Percentiles rank a stretch among this genome's conserved stretches.
phyloP scores from a whole-genome alignment of 2,888 invertebrate genomes.

The Rhamphomyia laevipes region DNA sequence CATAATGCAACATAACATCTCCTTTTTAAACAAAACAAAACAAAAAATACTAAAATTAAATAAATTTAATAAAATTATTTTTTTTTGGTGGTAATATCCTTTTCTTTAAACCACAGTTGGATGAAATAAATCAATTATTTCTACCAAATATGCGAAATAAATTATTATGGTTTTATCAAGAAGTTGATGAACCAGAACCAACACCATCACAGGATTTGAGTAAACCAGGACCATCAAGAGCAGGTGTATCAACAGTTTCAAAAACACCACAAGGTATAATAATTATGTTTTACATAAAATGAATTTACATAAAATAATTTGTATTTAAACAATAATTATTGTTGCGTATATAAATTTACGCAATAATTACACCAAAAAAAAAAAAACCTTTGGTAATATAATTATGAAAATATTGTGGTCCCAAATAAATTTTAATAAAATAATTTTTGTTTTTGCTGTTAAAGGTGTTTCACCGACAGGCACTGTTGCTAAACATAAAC shows the following conservation, averaged over 20 bases:
- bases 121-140: conserved; percentile 79
- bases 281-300: too few relatives aligned
- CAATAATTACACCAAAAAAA: background rate
- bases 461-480: conserved; percentile 35
- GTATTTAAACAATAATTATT: too few relatives aligned
- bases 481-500: conserved; percentile 44
- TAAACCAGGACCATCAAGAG: conserved; percentile 40
- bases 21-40: too few relatives aligned
- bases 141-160: conserved; percentile 75
- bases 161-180: conserved; percentile 81
- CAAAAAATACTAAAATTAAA: too few relatives aligned
- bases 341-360: background rate
- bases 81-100: too few relatives aligned
- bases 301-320: too few relatives aligned
- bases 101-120: conserved; percentile 45
- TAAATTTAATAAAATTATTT: too few relatives aligned
- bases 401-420: too few relatives aligned
- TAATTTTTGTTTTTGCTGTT: too few relatives aligned
- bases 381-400: background rate
- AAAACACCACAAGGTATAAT: conserved; percentile 35
- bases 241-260: conserved; percentile 39
- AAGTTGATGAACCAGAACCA: conserved; percentile 58
- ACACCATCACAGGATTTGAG: conserved; percentile 33
- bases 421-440: too few relatives aligned
- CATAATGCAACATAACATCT: too few relatives aligned